Conservation (phyloP, 2,113 vertebrate species). For the Speoplatyrhinus poulsoni region DNA sequence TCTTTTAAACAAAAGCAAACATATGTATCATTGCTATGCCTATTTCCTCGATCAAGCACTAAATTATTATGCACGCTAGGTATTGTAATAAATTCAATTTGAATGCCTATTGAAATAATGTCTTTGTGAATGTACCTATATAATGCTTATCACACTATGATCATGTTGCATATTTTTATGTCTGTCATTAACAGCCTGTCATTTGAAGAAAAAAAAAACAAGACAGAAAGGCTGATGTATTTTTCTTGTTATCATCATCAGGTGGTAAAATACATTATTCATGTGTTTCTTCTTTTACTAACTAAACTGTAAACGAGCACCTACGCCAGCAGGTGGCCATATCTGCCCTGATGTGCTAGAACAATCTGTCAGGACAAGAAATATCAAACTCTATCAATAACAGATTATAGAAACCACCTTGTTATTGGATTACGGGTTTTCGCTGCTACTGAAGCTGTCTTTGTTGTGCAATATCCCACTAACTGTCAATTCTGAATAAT, state of each 20-base stretch:
- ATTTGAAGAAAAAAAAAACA: constrained; percentile 16
- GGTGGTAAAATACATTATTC: constrained; percentile 17
- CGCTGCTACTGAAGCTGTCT: constrained; percentile 8
- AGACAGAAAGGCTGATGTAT: constrained; percentile 11
- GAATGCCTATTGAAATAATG: not conserved
- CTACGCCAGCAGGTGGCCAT: constrained; percentile 13
- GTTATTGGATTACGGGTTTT: constrained; percentile 11
- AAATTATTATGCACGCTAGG: constrained; percentile 4
- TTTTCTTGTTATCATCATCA: not conserved
- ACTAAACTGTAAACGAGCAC: constrained; percentile 13
- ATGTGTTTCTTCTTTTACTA: constrained; percentile 21
- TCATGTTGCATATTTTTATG: not conserved
- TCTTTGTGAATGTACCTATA: constrained; percentile 10
- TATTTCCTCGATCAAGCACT: not conserved
- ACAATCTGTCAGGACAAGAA: constrained; percentile 22
- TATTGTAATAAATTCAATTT: constrained; percentile 17
- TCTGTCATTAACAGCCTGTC: not conserved
- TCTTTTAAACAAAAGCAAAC: too few species aligned
- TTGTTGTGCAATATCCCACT: constrained; percentile 35
- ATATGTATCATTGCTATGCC: too few species aligned
- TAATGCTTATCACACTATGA: constrained; percentile 2
- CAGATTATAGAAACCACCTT: not conserved
- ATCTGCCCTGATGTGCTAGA: constrained; percentile 20
- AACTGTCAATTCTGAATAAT: constrained; percentile 43
- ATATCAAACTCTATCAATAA: constrained; percentile 21